phyloP scores from a whole-genome alignment of 2,113 vertebrate species.

The Aphyosemion australe region DNA sequence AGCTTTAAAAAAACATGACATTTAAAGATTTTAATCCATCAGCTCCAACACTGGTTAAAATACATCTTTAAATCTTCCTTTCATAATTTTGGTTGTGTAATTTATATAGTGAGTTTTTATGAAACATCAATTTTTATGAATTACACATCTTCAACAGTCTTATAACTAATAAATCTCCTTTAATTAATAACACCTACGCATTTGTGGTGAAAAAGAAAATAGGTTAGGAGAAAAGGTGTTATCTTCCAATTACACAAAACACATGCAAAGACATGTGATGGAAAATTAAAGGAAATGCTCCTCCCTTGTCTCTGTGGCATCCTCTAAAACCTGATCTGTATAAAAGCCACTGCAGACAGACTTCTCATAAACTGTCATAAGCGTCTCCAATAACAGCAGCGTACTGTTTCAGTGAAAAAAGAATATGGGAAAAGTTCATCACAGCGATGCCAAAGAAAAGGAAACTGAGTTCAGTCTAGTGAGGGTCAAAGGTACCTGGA shows the following conservation, averaged over 20 bases:
- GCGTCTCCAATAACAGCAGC: background rate
- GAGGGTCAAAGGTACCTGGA: slow-evolving; percentile 79
- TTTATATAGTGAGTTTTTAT: too few species aligned
- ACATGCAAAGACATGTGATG: slow-evolving; percentile 18
- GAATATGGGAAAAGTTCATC: slow-evolving; percentile 56
- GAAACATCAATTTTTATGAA: too few species aligned
- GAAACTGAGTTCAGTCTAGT: slow-evolving; percentile 80
- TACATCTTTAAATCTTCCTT: too few species aligned
- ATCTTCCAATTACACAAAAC: slow-evolving; percentile 24
- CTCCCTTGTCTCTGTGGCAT: slow-evolving; percentile 30
- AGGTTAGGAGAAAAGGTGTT: background rate
- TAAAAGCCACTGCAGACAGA: background rate
- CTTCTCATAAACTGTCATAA: background rate
- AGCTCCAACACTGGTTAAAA: too few species aligned
- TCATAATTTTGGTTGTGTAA: too few species aligned
- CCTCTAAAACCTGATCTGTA: background rate
- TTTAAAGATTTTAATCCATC: background rate
- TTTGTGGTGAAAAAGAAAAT: background rate
- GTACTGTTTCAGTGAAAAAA: background rate
- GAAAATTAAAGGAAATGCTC: slow-evolving; percentile 15
- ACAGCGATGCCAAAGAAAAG: slow-evolving; percentile 16
- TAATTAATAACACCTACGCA: background rate
- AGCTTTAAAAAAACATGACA: background rate
- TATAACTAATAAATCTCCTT: background rate
- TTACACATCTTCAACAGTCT: too few species aligned